Base-by-base conservation (phyloP, 2,797 vertebrate genomes). In the Rhadinocentrus ornatus region DNA sequence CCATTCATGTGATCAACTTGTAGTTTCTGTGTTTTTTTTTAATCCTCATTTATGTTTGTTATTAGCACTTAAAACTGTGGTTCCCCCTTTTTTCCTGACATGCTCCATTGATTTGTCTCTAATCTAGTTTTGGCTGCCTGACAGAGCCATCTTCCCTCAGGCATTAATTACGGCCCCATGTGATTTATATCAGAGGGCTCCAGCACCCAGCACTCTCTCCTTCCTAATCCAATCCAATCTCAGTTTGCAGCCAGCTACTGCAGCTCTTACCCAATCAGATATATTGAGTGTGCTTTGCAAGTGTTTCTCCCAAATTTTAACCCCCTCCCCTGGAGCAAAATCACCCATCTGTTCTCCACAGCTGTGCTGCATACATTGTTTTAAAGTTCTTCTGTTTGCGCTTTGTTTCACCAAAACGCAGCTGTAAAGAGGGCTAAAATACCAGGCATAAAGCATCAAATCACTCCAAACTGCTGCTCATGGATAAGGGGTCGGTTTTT, bases 111-210 rank as follows among this genome's bases (percentile, higher is more conserved):
- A 95, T 92, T 83, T 87, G 87, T 80, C 82, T 88, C 84, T 93
- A 88, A 91, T 89, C 92, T 86, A 79, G 70, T 93, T 93, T 87
- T 84, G 77, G 75, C 92, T 82, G 92, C 78, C 80, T 75, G 79
- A 83, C 83, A 91, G 77, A 84, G 85, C 89, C 73, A 80, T 26
- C 78, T 71, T 70, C 83, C 93, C 94, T 83, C 78, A 88, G 90
- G 91, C 93, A 93, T 94, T 95, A 94, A 96, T 96, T 94, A 93
- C 85, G 84, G 85, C 70, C 81, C 75, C 73, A 68, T 90, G 82
- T 88, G 93, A 93, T 92, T 90, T 92, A 68, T 89, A 89, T 91
- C 84, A 82, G 81, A 53, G 76, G 58, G 54, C 63, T 81, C 62
- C 85, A 75, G 67, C 74, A 76, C 58, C 77, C 83, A 68, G 77